phyloP scores from a whole-genome alignment of 2,113 vertebrate species.

The Ceratotherium simum region DNA sequence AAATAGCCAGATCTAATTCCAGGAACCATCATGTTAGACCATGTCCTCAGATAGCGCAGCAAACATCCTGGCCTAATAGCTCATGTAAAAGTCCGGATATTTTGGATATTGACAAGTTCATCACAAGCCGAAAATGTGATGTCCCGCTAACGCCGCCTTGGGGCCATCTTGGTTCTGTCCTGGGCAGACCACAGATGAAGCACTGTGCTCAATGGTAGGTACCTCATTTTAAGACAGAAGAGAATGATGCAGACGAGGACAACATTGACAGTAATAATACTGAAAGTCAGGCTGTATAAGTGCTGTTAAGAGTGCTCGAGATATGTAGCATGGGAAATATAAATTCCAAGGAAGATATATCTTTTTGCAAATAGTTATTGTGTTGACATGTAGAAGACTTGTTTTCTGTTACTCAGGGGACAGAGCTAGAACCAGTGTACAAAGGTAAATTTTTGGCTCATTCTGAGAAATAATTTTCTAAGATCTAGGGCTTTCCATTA shows the following conservation, averaged over 20 bases:
- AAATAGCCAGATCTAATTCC: background rate
- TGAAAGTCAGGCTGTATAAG: background rate
- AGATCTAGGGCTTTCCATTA: background rate
- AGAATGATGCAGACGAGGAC: background rate
- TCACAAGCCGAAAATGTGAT: background rate
- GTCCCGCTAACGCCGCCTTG: background rate
- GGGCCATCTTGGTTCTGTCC: background rate
- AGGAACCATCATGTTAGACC: background rate
- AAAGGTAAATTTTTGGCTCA: background rate
- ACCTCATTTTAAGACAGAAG: background rate
- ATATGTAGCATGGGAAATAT: accelerated
- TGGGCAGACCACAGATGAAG: background rate
- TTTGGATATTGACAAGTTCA: background rate
- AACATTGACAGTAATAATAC: background rate
- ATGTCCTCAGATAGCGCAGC: background rate
- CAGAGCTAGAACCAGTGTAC: background rate
- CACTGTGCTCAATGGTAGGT: background rate
- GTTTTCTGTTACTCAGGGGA: background rate
- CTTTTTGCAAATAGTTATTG: background rate
- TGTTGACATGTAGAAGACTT: background rate
- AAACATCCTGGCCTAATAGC: background rate
- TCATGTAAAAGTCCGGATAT: background rate
- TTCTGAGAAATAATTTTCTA: background rate
- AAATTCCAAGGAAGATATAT: background rate
- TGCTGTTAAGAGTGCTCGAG: background rate